Evolutionary conservation across 2,797 vertebrate genomes (phyloP), one percentile per base, ranked within the genome.

Genomic region (Phoebastria nigripes): DNA sequence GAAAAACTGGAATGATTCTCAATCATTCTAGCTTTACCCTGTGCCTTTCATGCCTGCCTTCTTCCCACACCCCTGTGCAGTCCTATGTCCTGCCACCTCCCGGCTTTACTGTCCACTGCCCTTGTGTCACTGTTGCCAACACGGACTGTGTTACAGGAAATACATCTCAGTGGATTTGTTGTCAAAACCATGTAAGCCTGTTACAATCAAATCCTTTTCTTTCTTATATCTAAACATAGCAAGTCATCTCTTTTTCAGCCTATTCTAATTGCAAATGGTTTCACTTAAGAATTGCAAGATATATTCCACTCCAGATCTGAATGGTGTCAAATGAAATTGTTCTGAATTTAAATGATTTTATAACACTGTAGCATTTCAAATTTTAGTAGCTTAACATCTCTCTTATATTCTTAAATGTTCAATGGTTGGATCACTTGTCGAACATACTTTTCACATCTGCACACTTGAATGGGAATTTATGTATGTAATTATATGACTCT

Each of bases 81-180:
- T 49, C 22, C 31, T 20, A 12, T 12, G 5, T 22, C 8, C 21
- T 62, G 15, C 10, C 35, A 44, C 24, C 22, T 71, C 7, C 26
- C 0, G 0, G 5, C 41, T 80, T 63, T 31, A 29, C 29, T 74
- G 41, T 12, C 66, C 2, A 2, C 7, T 44, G 17, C 9, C 72
- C 20, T 61, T 0, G 0, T 18, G 25, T 31, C 28, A 41, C 9
- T 22, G 11, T 22, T 44, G 9, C 19, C 12, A 42, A 8, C 4
- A 26, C 0, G 6, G 28, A 56, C 14, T 42, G 4, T 14, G 7
- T 49, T 59, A 41, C 25, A 61, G n/a, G 18, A 83, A 71, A 81
- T 16, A n/a, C 3, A 12, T 14, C 24, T 67, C 71, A 6, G 7
- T 1, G 10, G 16, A 18, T 79, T 83, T 89, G 24, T 66, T 69